Conservation (phyloP, 2,888 invertebrate genomes). For the Drosophila seclusa region DNA sequence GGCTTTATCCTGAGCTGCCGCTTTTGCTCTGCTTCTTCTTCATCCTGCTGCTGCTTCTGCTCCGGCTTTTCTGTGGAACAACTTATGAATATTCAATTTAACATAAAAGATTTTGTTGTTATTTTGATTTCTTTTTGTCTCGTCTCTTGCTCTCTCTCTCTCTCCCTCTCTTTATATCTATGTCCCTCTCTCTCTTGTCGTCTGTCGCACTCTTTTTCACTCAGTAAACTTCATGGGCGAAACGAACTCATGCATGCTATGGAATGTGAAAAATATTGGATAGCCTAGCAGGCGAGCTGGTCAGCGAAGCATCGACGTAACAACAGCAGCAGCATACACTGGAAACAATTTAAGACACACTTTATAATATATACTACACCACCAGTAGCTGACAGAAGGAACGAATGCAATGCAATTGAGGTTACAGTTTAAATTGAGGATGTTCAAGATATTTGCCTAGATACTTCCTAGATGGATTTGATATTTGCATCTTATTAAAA, state of each 20-base stretch:
- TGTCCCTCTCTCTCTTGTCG: background rate
- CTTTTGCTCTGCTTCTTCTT: constrained; percentile 16
- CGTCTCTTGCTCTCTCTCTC: constrained; percentile 16
- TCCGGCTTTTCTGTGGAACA: constrained; percentile 55
- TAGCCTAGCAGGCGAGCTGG: constrained; percentile 25
- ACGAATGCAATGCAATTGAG: no score
- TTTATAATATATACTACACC: background rate
- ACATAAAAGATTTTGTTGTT: constrained; percentile 77
- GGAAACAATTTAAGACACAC: background rate
- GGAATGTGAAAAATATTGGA: constrained; percentile 66
- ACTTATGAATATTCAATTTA: constrained; percentile 80
- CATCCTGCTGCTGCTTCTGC: constrained; percentile 15
- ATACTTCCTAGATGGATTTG: no score
- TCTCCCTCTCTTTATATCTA: background rate
- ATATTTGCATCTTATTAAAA: no score
- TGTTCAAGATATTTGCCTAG: background rate
- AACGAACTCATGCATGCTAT: constrained; percentile 60
- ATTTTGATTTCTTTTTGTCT: constrained; percentile 64
- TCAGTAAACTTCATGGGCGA: constrained; percentile 43
- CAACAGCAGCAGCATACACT: constrained; percentile 25
- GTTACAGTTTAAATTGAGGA: background rate
- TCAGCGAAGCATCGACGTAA: constrained; percentile 8
- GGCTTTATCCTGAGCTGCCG: constrained; percentile 48
- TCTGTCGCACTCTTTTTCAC: background rate
- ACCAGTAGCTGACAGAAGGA: background rate